Evolutionary conservation across 2,888 invertebrate species (phyloP), one percentile per base, ranked within the genome.

Genomic region (Nomada goodeniana): DNA sequence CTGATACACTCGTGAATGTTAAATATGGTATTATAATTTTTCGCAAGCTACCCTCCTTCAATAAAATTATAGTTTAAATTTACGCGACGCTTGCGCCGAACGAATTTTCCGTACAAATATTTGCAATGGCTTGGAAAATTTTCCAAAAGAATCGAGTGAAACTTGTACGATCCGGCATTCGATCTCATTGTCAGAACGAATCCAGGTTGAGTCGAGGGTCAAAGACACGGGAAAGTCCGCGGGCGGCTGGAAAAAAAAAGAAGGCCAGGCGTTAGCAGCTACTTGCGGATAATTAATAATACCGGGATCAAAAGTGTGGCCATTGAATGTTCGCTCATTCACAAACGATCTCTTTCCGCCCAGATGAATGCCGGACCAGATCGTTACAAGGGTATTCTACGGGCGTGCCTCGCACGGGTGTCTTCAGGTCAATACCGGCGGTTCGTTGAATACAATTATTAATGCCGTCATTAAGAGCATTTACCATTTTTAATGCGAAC

Each of bases 381-480:
- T 90, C 90, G 90, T 90, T 90, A 90, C 86, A 88, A 86, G 86
- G 87, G 87, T 89, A 90, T 90, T 90, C 87, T 90, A 77, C 82
- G 85, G 83, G 83, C 77, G 84, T 89, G 87, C 88, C 87, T 80
- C 88, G 84, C 73, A 87, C 82, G 87, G 86, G 86, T 87, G 84
- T 88, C 88, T 86, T 87, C 88, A 70, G 86, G 82, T 85, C 86
- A 88, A 88, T 88, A 86, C 83, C 85, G 82, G 67, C 83, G 81
- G 88, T 85, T 83, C 68, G 83, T 83, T 88, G 89, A 90, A 89
- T 89, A 88, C 90, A 90, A 89, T 89, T 90, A 90, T 90, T 89
- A 89, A 89, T 89, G 88, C 86, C 88, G 80, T 90, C 90, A 89
- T 90, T 89, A 89, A 88, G 85, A 89, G 88, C 88, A 89, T 87